Conservation (phyloP, 2,888 invertebrate species). For the Thysanoteuthis rhombus region DNA sequence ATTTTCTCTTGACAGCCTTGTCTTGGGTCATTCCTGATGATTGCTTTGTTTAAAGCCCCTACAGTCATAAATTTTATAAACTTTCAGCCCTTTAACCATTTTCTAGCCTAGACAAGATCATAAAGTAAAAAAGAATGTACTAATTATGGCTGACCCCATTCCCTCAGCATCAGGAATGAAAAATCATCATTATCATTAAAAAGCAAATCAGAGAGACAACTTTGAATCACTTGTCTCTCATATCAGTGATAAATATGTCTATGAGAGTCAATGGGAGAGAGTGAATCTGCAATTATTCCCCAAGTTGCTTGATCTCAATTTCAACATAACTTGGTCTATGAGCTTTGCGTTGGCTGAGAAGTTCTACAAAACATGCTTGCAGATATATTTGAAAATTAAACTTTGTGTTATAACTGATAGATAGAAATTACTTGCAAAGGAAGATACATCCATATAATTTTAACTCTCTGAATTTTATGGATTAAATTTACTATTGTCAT, state of each 20-base stretch:
- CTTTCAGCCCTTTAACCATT: slow-evolving; percentile 12
- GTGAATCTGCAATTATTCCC: background rate
- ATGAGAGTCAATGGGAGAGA: background rate
- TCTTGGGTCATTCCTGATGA: slow-evolving; percentile 12
- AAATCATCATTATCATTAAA: background rate
- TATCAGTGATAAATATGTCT: slow-evolving; percentile 12
- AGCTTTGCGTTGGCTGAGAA: background rate
- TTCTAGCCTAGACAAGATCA: background rate
- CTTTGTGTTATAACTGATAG: no score
- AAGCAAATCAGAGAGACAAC: background rate
- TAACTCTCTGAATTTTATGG: no score
- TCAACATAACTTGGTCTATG: background rate
- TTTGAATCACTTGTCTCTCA: background rate
- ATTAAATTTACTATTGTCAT: no score
- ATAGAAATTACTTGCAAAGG: no score
- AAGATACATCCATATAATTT: no score
- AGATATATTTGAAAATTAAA: no score
- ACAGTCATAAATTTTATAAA: background rate
- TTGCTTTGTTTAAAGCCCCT: background rate
- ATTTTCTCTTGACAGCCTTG: background rate
- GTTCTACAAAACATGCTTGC: no score
- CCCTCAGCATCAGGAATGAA: background rate
- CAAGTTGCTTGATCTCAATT: background rate
- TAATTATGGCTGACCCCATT: background rate
- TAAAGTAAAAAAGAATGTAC: background rate